phyloP scores from a whole-genome alignment of 2,797 vertebrate species.

The Staurois parvus region DNA sequence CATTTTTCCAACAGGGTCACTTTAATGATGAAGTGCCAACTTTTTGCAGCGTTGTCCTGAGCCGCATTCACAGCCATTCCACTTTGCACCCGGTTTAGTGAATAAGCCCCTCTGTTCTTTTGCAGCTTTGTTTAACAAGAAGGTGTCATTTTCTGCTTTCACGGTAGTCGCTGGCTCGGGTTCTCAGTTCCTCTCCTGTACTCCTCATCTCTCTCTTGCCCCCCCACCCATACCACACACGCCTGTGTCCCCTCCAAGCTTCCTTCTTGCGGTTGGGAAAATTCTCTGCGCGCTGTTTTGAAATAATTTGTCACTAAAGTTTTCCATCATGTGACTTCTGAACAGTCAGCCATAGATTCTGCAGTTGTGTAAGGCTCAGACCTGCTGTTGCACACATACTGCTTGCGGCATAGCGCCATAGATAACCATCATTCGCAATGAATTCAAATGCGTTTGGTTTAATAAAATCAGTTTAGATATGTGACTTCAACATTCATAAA shows the following conservation, averaged over 20 bases:
- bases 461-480: no score
- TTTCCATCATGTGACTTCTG: slow-evolving; percentile 59
- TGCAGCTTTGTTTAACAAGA: no score
- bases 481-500: no score
- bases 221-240: neutral
- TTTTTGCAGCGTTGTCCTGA: no score
- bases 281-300: slow-evolving; percentile 50
- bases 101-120: no score
- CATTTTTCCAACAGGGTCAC: no score
- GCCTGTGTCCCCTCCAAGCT: slow-evolving; percentile 23
- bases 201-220: neutral
- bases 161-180: neutral
- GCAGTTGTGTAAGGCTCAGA: slow-evolving; percentile 34
- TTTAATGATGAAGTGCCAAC: no score
- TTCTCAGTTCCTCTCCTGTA: slow-evolving; percentile 28
- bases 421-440: neutral
- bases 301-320: slow-evolving; percentile 42
- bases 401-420: neutral
- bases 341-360: slow-evolving; percentile 29
- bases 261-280: slow-evolving; percentile 60
- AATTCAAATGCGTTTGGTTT: no score
- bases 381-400: neutral
- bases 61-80: no score
- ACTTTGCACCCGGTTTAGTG: no score
- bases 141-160: no score